Percentiles rank a stretch among this genome's conserved stretches.
These are phyloP conservation scores for Rhagium mordax DNA, from an alignment of 2,888 invertebrate species.

Conservation along the genomic window DNA sequence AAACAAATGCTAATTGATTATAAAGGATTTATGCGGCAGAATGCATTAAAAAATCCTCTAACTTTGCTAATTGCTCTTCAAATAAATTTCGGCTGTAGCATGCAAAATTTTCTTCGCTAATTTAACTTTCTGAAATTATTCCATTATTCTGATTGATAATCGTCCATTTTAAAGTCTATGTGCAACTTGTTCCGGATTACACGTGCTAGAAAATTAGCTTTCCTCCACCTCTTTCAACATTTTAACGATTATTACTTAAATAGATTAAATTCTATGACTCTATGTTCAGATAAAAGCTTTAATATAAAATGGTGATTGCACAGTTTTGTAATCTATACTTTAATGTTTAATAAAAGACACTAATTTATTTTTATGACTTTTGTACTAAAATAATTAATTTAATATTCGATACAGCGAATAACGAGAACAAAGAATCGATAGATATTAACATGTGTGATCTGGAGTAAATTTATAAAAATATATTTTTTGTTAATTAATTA, in stretches of 20 bases:
- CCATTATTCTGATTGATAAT: conserved; percentile 49
- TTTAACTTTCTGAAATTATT: conserved; percentile 42
- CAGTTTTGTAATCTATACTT: not conserved
- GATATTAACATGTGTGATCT: too few species aligned
- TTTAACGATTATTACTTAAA: conserved; percentile 25
- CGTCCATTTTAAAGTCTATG: conserved; percentile 44
- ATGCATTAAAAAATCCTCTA: conserved; percentile 4
- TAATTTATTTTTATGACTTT: not conserved
- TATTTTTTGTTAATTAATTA: too few species aligned
- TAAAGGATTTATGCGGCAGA: not conserved
- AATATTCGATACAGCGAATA: too few species aligned
- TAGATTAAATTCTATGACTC: conserved; percentile 33
- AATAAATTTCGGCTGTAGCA: conserved; percentile 38
- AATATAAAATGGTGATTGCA: not conserved
- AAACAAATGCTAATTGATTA: conserved; percentile 1
- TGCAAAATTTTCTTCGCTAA: conserved; percentile 39
- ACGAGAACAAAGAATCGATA: too few species aligned
- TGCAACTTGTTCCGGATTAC: conserved; percentile 39
- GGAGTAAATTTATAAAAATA: too few species aligned
- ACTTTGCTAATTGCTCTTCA: conserved; percentile 36
- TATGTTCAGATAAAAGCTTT: not conserved
- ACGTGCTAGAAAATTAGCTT: conserved; percentile 42
- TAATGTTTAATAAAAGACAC: not conserved
- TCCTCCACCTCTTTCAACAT: conserved; percentile 14
- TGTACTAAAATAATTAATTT: too few species aligned